A percentile compares a stretch with the other conserved stretches of the same genome.
phyloP scores from a whole-genome alignment of 2,888 invertebrate genomes.

The Ganaspis brasiliensis region DNA sequence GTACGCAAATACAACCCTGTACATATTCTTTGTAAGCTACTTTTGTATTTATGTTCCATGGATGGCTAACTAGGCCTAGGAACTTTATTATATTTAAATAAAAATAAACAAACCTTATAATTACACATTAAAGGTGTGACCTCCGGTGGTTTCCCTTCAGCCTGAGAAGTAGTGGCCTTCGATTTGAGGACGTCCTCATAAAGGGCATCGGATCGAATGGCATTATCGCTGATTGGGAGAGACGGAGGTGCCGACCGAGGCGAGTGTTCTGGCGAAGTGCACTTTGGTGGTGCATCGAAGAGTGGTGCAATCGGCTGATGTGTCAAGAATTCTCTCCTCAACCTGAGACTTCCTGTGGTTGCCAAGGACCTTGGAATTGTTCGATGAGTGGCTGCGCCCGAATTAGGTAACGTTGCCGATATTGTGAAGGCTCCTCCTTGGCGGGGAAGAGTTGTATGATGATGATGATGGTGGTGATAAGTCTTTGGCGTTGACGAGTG shows the following conservation, averaged over 20 bases:
- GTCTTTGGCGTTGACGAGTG: constrained; percentile 79
- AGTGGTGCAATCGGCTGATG: constrained; percentile 73
- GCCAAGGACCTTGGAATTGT: constrained; percentile 82
- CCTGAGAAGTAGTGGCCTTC: constrained; percentile 60
- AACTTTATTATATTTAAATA: too few relatives aligned
- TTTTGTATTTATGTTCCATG: too few relatives aligned
- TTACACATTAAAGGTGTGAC: constrained; percentile 59
- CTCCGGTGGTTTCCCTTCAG: constrained; percentile 64
- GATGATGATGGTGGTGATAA: constrained; percentile 82
- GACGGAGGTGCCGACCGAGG: constrained; percentile 68
- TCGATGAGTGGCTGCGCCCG: constrained; percentile 81
- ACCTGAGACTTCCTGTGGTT: constrained; percentile 71
- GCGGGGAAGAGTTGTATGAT: constrained; percentile 81
- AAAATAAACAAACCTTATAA: constrained; percentile 64
- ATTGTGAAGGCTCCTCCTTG: constrained; percentile 78
- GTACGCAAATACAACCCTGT: too few relatives aligned
- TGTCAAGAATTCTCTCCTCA: constrained; percentile 73
- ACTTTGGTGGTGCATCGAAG: constrained; percentile 68
- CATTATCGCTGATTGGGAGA: constrained; percentile 61
- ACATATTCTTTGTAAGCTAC: too few relatives aligned
- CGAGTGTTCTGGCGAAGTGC: constrained; percentile 66
- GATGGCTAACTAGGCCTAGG: too few relatives aligned
- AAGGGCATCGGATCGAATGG: constrained; percentile 70
- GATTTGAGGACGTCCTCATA: constrained; percentile 71
- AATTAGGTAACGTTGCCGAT: constrained; percentile 77